These are phyloP conservation scores for Varecia variegata DNA, from an alignment of 2,797 vertebrate genomes.

Conservation along the genomic window DNA sequence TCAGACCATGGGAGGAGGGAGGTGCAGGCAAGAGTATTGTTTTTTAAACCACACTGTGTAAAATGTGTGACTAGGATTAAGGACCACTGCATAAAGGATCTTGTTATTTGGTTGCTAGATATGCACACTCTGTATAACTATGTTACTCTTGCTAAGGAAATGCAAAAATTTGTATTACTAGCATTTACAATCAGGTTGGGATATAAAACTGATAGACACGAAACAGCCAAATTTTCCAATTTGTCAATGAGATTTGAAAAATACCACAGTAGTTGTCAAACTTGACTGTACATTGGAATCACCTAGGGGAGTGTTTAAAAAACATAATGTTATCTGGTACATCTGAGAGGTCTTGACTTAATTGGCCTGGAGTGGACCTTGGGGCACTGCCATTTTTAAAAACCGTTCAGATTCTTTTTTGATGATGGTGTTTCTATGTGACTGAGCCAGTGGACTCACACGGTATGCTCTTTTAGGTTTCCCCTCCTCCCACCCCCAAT, in stretches of 20 bases:
- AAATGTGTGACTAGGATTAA: neutral
- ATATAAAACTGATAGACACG: neutral
- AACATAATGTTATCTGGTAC: neutral
- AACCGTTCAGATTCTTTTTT: neutral
- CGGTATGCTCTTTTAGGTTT: too few species aligned
- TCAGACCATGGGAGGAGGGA: neutral
- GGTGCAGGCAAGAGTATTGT: neutral
- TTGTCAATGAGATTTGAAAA: neutral
- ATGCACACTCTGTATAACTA: neutral
- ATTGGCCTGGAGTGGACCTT: neutral
- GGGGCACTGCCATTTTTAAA: neutral
- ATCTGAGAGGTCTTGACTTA: neutral
- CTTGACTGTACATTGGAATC: neutral
- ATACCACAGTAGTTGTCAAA: neutral
- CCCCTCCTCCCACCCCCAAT: too few species aligned
- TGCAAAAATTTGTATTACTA: neutral
- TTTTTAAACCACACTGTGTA: too few species aligned
- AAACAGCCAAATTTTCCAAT: neutral
- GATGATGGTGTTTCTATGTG: too few species aligned
- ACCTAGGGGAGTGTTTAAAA: neutral
- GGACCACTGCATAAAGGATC: neutral
- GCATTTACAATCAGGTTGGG: neutral
- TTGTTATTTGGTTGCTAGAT: neutral
- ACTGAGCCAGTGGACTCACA: too few species aligned
- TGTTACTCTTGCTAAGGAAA: neutral